Percentiles rank a stretch among this genome's conserved stretches.
Evolutionary conservation across 2,888 invertebrate genomes (phyloP).

Genomic region (Harpalus rufipes): DNA sequence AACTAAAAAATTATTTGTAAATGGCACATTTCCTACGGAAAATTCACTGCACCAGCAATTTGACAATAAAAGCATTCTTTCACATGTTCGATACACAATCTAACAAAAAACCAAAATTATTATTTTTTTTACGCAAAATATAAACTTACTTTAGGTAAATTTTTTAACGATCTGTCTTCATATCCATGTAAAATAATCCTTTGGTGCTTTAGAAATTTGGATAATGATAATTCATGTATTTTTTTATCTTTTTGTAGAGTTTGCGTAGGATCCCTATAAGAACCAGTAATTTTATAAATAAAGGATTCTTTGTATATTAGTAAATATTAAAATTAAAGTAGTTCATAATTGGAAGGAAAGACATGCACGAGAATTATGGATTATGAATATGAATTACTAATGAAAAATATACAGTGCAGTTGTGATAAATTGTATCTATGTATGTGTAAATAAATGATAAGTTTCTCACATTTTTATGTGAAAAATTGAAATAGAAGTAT

Average conservation of each 20-base stretch:
- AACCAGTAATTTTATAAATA: not conserved
- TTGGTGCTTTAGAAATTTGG: constrained; percentile 85
- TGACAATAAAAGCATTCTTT: constrained; percentile 86
- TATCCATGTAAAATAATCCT: constrained; percentile 87
- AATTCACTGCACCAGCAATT: constrained; percentile 82
- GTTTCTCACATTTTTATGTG: constrained; percentile 24
- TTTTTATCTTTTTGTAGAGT: constrained; percentile 75
- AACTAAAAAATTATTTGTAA: constrained; percentile 80
- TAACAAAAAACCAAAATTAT: constrained; percentile 75
- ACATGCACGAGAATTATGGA: not conserved
- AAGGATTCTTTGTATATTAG: not conserved
- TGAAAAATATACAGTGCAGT: not conserved
- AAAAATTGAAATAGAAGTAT: too few relatives aligned
- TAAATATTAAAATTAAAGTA: constrained; percentile 8
- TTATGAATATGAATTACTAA: constrained; percentile 15
- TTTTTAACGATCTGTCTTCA: constrained; percentile 86
- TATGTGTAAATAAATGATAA: constrained; percentile 17
- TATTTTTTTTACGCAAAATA: constrained; percentile 2
- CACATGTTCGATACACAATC: constrained; percentile 89
- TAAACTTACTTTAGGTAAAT: constrained; percentile 86
- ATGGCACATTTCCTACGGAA: constrained; percentile 79
- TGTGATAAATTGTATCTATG: constrained; percentile 20
- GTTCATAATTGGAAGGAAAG: not conserved
- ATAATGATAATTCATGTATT: constrained; percentile 83
- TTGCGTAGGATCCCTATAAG: constrained; percentile 34